These are phyloP conservation scores for Felis chaus DNA, from an alignment of 2,113 vertebrate genomes.

Conservation along the genomic window DNA sequence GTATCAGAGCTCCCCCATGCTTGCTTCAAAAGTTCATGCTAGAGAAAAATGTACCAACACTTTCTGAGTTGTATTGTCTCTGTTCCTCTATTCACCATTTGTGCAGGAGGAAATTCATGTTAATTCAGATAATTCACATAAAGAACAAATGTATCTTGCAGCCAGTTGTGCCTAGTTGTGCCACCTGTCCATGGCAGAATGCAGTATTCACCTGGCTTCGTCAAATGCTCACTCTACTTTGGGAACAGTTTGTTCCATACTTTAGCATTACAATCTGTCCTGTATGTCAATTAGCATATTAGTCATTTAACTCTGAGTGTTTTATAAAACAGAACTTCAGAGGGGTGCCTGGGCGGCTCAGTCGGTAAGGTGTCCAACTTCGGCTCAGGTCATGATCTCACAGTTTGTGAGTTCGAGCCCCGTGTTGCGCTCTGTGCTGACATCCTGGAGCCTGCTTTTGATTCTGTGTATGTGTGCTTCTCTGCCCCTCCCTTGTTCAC, in stretches of 20 bases:
- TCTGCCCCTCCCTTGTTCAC: too few relatives aligned
- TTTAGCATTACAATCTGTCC: background rate
- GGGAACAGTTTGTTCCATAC: background rate
- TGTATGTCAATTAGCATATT: background rate
- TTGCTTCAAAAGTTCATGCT: background rate
- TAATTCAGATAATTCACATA: background rate
- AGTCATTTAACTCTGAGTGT: background rate
- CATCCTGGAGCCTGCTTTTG: too few relatives aligned
- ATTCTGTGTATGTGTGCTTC: too few relatives aligned
- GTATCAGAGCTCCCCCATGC: background rate
- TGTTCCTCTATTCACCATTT: background rate
- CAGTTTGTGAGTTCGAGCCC: too few relatives aligned
- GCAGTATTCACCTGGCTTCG: background rate
- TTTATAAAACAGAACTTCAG: conserved; percentile 26
- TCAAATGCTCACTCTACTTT: background rate
- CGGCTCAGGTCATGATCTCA: too few relatives aligned
- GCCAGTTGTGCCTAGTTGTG: background rate
- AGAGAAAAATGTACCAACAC: background rate
- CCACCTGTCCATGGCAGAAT: background rate
- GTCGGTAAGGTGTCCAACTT: too few relatives aligned
- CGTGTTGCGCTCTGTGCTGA: too few relatives aligned
- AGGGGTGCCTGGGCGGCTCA: too few relatives aligned
- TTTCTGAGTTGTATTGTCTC: background rate
- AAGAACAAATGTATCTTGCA: background rate
- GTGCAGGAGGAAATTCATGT: background rate